A percentile compares a stretch with the other conserved stretches of the same genome.
Evolutionary conservation across 30 jellyfish, hydroid and myxozoan genomes (phyloP).

Genomic region (Chrysaora quinquecirrha): DNA sequence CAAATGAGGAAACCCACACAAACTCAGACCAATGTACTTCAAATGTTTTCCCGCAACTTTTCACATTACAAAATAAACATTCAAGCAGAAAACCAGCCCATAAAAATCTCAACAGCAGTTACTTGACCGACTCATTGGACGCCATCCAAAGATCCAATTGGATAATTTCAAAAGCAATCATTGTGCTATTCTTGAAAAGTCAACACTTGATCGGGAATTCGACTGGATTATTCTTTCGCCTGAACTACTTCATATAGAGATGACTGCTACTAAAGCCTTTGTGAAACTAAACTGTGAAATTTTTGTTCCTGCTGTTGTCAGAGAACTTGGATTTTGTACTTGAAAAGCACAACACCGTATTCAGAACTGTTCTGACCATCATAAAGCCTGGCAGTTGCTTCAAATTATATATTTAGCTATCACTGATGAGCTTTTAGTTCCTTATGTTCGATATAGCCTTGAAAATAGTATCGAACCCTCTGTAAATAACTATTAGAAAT

Average conservation of each 20-base stretch:
- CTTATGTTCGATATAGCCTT: background rate
- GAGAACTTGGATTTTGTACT: background rate
- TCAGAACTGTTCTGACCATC: conserved; percentile 49
- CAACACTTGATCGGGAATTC: conserved; percentile 15
- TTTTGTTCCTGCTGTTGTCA: conserved; percentile 3
- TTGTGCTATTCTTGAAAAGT: too few species aligned
- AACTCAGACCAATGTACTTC: background rate
- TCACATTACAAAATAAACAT: background rate
- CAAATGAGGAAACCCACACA: background rate
- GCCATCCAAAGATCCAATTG: background rate
- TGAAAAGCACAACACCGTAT: conserved; percentile 28
- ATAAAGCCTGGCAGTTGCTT: conserved; percentile 14
- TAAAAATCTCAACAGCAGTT: background rate
- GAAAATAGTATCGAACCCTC: background rate
- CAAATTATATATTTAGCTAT: conserved; percentile 19
- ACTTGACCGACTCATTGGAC: conserved; percentile 1
- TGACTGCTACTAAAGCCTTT: conserved; percentile 38
- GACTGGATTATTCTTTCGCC: conserved; percentile 45
- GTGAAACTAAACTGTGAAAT: conserved; percentile 21
- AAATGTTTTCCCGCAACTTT: background rate
- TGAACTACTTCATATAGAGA: conserved; percentile 39
- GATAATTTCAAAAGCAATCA: too few species aligned
- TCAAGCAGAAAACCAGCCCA: conserved; percentile 5
- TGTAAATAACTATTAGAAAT: background rate
- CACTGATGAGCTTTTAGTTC: conserved; percentile 19